Conservation (phyloP, 64 coral and sea anemone genomes). For the Pachyseris speciosa region DNA sequence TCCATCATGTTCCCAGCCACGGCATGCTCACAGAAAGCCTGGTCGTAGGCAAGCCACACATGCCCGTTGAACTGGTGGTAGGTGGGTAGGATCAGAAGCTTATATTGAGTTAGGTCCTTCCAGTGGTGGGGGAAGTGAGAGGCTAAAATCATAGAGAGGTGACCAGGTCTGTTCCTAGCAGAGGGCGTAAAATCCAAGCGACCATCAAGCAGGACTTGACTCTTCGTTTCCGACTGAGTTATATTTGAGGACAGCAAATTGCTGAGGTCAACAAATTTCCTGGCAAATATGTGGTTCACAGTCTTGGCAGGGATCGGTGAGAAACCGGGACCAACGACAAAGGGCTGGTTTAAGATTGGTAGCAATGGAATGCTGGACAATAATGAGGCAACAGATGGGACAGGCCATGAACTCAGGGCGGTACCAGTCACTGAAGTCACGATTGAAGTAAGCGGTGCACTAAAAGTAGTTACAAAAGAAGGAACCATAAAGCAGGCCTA, state of each 20-base stretch:
- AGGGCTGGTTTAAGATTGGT: not conserved
- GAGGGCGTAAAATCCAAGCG: not conserved
- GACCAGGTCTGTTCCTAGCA: not conserved
- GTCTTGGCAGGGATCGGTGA: not conserved
- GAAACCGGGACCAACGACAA: not conserved
- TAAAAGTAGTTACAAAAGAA: too few relatives aligned
- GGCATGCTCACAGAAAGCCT: slow-evolving; percentile 1
- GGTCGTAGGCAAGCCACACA: slow-evolving; percentile 3
- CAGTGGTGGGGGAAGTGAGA: not conserved
- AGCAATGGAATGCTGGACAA: not conserved
- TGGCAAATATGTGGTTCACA: not conserved
- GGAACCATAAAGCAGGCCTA: too few relatives aligned
- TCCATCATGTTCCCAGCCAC: not conserved
- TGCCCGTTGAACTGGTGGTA: slow-evolving; percentile 11
- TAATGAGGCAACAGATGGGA: too few relatives aligned
- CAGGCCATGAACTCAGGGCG: too few relatives aligned
- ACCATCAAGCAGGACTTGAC: not conserved
- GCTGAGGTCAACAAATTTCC: not conserved
- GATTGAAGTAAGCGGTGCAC: too few relatives aligned
- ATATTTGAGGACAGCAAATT: not conserved
- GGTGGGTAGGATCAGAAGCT: slow-evolving; percentile 23
- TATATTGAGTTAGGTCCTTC: not conserved
- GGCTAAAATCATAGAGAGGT: not conserved
- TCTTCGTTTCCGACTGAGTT: not conserved
- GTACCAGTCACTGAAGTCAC: too few relatives aligned